Percentiles rank a stretch among this genome's conserved stretches.
These are phyloP conservation scores for Brachystomella parvula DNA, from an alignment of 1,140 invertebrate species.

Conservation along the genomic window DNA sequence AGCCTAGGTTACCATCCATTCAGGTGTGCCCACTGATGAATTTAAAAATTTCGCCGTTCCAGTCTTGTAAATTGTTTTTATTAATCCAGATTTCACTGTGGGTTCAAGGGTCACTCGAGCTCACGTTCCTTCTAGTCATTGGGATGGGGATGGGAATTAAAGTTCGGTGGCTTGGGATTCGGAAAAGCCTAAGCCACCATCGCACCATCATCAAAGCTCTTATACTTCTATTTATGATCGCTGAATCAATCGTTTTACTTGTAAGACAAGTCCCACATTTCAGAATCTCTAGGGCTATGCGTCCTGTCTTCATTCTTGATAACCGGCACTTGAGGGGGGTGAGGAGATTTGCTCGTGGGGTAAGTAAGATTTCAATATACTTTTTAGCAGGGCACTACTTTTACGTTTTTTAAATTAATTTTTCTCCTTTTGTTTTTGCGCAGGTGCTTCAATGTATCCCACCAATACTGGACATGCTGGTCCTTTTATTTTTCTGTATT, in stretches of 20 bases:
- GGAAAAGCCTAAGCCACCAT: conserved; percentile 70
- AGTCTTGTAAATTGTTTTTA: conserved; percentile 7
- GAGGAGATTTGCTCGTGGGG: conserved; percentile 44
- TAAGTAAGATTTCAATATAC: conserved; percentile 10
- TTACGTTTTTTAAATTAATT: not conserved
- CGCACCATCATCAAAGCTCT: conserved; percentile 74
- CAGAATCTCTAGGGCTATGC: conserved; percentile 70
- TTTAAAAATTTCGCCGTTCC: conserved; percentile 33
- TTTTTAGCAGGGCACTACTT: no score
- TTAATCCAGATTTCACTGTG: conserved; percentile 57
- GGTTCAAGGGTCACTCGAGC: conserved; percentile 74
- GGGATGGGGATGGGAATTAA: conserved; percentile 70
- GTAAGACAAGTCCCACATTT: conserved; percentile 76
- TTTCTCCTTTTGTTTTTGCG: conserved; percentile 43
- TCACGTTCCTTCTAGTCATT: conserved; percentile 66
- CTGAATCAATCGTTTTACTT: conserved; percentile 72
- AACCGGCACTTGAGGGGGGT: conserved; percentile 68
- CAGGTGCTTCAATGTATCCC: conserved; percentile 70
- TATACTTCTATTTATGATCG: conserved; percentile 53
- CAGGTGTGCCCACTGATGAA: not conserved
- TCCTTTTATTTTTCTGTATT: conserved; percentile 65
- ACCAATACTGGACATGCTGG: conserved; percentile 80
- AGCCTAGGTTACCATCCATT: conserved; percentile 46
- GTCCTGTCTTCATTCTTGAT: conserved; percentile 87
- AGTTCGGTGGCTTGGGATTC: conserved; percentile 75